phyloP scores from a whole-genome alignment of 2,888 invertebrate genomes.

The Catotricha subobsoleta region DNA sequence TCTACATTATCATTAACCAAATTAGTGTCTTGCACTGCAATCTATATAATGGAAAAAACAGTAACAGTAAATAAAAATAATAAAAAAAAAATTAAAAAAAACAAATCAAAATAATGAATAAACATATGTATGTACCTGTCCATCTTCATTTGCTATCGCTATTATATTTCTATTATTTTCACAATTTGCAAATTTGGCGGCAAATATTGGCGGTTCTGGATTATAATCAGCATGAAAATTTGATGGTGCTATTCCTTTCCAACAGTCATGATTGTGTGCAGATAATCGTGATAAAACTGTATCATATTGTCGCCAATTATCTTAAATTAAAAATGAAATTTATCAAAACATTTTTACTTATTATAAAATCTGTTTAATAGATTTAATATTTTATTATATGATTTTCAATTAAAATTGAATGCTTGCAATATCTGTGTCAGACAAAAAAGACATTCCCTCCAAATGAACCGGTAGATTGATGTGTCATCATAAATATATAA shows the following conservation, averaged over 20 bases:
- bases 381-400: too few species aligned
- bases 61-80: not conserved
- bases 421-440: not conserved
- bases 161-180: constrained; percentile 49
- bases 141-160: constrained; percentile 75
- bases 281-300: constrained; percentile 42
- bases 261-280: constrained; percentile 44
- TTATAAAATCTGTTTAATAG: not conserved
- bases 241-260: constrained; percentile 39
- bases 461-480: not conserved
- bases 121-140: constrained; percentile 36
- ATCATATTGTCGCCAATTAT: constrained; percentile 41
- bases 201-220: constrained; percentile 58
- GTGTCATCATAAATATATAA: not conserved
- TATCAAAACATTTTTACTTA: not conserved
- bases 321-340: constrained; percentile 21
- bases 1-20: constrained; percentile 21
- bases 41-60: constrained; percentile 13
- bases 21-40: constrained; percentile 34
- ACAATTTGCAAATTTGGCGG: constrained; percentile 56
- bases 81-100: constrained; percentile 4
- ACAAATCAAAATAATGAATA: too few species aligned
- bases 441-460: not conserved
- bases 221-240: constrained; percentile 34
- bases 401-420: too few species aligned